Percentiles rank a stretch among this genome's conserved stretches.
Conservation (phyloP, 2,888 invertebrate genomes). For the Volucella zonaria region DNA sequence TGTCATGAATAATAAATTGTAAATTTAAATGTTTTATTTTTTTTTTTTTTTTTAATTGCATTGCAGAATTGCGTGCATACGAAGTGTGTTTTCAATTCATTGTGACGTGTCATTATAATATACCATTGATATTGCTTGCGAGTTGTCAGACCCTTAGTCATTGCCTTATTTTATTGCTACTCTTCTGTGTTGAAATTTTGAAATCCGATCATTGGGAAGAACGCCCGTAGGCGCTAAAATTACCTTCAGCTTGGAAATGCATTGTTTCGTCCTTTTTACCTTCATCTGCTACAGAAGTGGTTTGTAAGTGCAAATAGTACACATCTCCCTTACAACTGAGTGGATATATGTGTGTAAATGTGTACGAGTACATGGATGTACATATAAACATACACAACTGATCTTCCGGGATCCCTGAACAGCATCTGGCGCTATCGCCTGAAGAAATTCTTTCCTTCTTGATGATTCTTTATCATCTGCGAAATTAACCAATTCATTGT, state of each 20-base stretch:
- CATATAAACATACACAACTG: slow-evolving; percentile 18
- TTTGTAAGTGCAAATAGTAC: slow-evolving; percentile 67
- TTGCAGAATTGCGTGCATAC: slow-evolving; percentile 23
- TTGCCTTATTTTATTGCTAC: background rate
- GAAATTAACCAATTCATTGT: slow-evolving; percentile 73
- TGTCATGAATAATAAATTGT: slow-evolving; percentile 71
- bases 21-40: slow-evolving; percentile 69
- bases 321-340: slow-evolving; percentile 27
- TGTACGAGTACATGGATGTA: background rate
- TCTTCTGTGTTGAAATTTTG: slow-evolving; percentile 30
- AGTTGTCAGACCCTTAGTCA: slow-evolving; percentile 28
- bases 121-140: slow-evolving; percentile 50
- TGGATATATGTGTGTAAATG: background rate
- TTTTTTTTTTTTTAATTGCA: slow-evolving; percentile 45
- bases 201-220: slow-evolving; percentile 53
- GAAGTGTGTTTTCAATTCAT: slow-evolving; percentile 16
- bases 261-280: slow-evolving; percentile 41
- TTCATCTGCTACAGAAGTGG: slow-evolving; percentile 58
- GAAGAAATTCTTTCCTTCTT: slow-evolving; percentile 46
- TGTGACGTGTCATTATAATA: slow-evolving; percentile 52
- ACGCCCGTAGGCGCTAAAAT: slow-evolving; percentile 67
- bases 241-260: slow-evolving; percentile 35
- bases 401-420: slow-evolving; percentile 66
- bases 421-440: slow-evolving; percentile 68
- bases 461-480: slow-evolving; percentile 67